Base-by-base conservation (phyloP, 2,797 vertebrate species). In the Psittacula derbiana region DNA sequence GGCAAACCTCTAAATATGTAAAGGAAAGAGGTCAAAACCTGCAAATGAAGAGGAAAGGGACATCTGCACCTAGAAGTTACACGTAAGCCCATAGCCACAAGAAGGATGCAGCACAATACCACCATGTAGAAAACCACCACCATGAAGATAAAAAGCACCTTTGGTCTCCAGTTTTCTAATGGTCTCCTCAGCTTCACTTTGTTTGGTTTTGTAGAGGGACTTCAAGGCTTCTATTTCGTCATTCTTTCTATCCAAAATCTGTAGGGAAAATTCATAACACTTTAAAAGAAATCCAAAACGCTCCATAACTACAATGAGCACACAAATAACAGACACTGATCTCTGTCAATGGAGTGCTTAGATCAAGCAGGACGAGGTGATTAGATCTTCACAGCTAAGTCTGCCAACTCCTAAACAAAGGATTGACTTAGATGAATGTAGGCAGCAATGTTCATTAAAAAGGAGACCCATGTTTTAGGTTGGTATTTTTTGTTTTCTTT, bases 201-300 rank as follows among this genome's bases (percentile, higher is more conserved):
- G 98, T 96, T 99, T 99, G 90, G 84, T 97, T 82, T 97, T 97
- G 87, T 99, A 98, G 76, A 98, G 38, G 47, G 90, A 97, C 97
- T 99, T 99, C 95, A 99, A 80, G 93, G 98, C 98, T 47, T 99
- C 99, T 64, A 99, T 98, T 98, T 99, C 99, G 4, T 98, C 96
- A 72, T 99, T 99, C 96, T 99, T 99, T 83, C 99, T 98, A 89
- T 99, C 98, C 97, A 99, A 98, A 98, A 99, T 99, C 99, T 99
- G 95, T 19, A 93, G 88, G 28, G 75, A 57, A 70, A 97, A 97
- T 80, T 53, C 47, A 88, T 44, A 86, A 38, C 38, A 27, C 33
- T 89, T 96, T 58, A 90, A 43, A 4, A 28, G 16, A 62, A 57
- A 49, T 33, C 43, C 4, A 31, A 15, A 75, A 44, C 8, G 6